phyloP scores from a whole-genome alignment of 2,113 vertebrate species.

The Brachionichthys hirsutus region DNA sequence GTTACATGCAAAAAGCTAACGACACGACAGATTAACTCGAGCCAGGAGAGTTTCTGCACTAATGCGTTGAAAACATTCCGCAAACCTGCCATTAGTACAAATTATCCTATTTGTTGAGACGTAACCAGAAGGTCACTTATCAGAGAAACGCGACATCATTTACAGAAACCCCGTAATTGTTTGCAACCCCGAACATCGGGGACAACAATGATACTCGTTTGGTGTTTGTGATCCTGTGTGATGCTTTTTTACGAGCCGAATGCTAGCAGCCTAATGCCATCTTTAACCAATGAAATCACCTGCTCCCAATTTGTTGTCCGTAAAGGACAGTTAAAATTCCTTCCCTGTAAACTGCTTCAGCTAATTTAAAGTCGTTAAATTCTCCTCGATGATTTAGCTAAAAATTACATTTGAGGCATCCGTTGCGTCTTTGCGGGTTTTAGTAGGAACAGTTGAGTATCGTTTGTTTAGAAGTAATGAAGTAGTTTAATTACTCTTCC shows the following conservation, averaged over 20 bases:
- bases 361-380: not conserved
- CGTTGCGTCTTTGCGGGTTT: not conserved
- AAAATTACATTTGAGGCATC: not conserved
- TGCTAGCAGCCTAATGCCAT: slow-evolving; percentile 23
- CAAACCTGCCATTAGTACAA: slow-evolving; percentile 15
- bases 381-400: not conserved
- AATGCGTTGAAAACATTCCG: slow-evolving; percentile 24
- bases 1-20: not conserved
- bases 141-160: slow-evolving; percentile 22
- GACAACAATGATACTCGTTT: slow-evolving; percentile 26
- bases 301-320: not conserved
- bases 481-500: not conserved
- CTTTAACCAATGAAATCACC: slow-evolving; percentile 17
- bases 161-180: slow-evolving; percentile 19
- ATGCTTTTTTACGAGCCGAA: slow-evolving; percentile 41
- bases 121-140: slow-evolving; percentile 28
- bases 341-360: not conserved
- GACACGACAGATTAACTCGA: slow-evolving; percentile 14
- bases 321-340: slow-evolving; percentile 6
- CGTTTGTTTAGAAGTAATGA: not conserved
- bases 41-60: slow-evolving; percentile 26
- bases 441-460: not conserved
- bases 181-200: slow-evolving; percentile 12
- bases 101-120: slow-evolving; percentile 31
- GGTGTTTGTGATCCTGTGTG: slow-evolving; percentile 48